These are phyloP conservation scores for Clitarchus hookeri DNA, from an alignment of 2,888 invertebrate species.

Conservation along the genomic window DNA sequence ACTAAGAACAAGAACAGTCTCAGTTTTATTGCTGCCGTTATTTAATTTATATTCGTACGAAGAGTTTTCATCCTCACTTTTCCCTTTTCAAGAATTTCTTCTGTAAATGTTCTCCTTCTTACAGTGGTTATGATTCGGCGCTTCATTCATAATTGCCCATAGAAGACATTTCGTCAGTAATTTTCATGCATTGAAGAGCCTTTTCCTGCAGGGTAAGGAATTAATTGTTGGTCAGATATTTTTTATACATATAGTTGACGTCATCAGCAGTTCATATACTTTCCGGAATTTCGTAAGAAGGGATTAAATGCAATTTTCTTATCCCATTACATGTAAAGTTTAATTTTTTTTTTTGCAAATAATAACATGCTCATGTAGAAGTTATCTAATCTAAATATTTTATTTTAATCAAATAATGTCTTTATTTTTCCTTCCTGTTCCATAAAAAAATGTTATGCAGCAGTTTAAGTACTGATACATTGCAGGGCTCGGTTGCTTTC, in stretches of 20 bases:
- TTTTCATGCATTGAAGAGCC: neutral
- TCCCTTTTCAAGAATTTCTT: neutral
- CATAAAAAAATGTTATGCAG: no score
- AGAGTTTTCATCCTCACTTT: neutral
- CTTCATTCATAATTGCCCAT: neutral
- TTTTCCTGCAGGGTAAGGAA: neutral
- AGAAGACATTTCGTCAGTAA: neutral
- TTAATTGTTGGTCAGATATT: neutral
- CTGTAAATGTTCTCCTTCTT: neutral
- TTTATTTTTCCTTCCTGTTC: no score
- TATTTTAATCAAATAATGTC: no score
- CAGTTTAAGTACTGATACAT: no score
- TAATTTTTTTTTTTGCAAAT: no score
- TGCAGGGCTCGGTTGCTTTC: no score
- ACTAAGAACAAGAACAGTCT: neutral
- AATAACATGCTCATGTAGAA: no score
- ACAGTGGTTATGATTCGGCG: neutral
- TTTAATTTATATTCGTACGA: neutral
- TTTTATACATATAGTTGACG: neutral
- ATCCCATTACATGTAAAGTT: no score
- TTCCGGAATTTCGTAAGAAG: no score
- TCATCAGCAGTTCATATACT: neutral
- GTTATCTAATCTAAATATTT: no score
- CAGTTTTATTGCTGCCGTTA: neutral
- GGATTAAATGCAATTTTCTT: no score